These are phyloP conservation scores for Batillaria attramentaria DNA, from an alignment of 1,140 invertebrate genomes.

Conservation along the genomic window DNA sequence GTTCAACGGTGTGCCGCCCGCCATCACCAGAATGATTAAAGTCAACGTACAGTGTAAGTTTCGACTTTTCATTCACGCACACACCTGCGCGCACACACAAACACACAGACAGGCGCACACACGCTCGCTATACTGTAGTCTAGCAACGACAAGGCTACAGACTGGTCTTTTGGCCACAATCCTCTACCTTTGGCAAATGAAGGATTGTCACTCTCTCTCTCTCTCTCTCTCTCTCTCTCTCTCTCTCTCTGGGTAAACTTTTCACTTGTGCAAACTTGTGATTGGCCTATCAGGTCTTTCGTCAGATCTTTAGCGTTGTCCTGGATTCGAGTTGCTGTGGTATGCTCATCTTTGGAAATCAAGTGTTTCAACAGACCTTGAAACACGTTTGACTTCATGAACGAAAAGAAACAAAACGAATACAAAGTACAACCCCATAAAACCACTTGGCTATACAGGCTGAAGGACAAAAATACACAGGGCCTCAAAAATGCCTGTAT, in stretches of 20 bases:
- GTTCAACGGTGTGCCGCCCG: slow-evolving; percentile 58
- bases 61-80: background rate
- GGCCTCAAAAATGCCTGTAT: too few relatives aligned
- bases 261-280: too few relatives aligned
- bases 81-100: too few relatives aligned
- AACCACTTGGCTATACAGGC: too few relatives aligned
- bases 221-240: background rate
- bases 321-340: background rate
- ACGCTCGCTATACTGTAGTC: background rate
- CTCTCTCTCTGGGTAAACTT: background rate
- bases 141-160: too few relatives aligned
- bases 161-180: too few relatives aligned
- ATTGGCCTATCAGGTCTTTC: too few relatives aligned
- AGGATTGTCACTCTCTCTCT: background rate
- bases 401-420: too few relatives aligned
- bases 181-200: too few relatives aligned
- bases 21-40: slow-evolving; percentile 51
- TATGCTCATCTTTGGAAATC: background rate
- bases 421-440: too few relatives aligned
- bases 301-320: background rate
- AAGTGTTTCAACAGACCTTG: background rate
- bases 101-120: background rate
- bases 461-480: too few relatives aligned
- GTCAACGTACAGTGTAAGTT: slow-evolving; percentile 60
- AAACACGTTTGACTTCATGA: background rate